Percentiles rank a stretch among this genome's conserved stretches.
phyloP scores from a whole-genome alignment of 2,888 invertebrate genomes.

The Epistrophella euchroma region DNA sequence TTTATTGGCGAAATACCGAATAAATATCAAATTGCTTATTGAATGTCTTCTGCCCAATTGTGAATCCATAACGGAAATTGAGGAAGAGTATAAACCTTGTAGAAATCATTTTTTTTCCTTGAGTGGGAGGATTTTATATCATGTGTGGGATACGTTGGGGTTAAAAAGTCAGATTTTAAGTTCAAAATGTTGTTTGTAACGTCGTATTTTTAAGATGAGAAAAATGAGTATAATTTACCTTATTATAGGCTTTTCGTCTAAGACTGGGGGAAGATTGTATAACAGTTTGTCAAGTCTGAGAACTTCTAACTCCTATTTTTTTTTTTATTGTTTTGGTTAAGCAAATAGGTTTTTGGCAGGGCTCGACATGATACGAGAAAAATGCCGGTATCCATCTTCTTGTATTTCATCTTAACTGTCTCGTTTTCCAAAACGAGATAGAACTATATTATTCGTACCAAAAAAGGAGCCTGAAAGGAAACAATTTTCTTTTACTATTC shows the following conservation, averaged over 20 bases:
- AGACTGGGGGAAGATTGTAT: not conserved
- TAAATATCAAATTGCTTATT: conserved; percentile 61
- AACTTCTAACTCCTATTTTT: too few species aligned
- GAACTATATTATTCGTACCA: too few species aligned
- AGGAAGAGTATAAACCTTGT: conserved; percentile 16
- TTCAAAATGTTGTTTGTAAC: not conserved
- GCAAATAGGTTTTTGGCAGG: too few species aligned
- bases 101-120: not conserved
- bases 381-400: too few species aligned
- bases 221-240: not conserved
- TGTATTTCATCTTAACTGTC: too few species aligned
- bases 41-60: conserved; percentile 64
- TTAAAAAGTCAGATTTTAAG: not conserved
- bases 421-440: too few species aligned
- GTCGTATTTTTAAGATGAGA: not conserved
- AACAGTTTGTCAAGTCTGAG: too few species aligned
- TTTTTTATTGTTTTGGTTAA: too few species aligned
- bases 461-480: too few species aligned
- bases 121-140: not conserved
- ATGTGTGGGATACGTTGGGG: not conserved
- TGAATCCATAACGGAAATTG: conserved; percentile 50
- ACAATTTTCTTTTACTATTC: too few species aligned
- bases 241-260: not conserved
- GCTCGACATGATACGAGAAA: too few species aligned
- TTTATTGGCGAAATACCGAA: conserved; percentile 48